A percentile compares a stretch with the other conserved stretches of the same genome.
phyloP scores from a whole-genome alignment of 2,888 invertebrate species.

The Athalia rosae region DNA sequence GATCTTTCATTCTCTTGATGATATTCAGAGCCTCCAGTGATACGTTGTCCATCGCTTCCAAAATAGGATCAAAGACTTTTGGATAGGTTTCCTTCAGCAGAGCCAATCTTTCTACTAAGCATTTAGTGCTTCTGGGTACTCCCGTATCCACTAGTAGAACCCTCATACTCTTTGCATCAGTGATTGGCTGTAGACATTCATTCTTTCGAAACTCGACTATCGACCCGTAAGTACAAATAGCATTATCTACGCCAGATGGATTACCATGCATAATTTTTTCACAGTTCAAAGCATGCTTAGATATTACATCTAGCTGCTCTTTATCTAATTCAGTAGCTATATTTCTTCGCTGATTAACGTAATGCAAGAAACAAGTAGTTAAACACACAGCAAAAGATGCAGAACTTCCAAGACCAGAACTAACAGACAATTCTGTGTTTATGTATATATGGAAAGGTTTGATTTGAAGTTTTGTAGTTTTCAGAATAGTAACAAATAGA shows the following conservation, averaged over 20 bases:
- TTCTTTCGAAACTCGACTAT: slow-evolving; percentile 83
- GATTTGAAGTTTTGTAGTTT: slow-evolving; percentile 59
- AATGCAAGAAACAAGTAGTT: slow-evolving; percentile 83
- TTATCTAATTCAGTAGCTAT: slow-evolving; percentile 71
- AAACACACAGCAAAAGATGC: slow-evolving; percentile 94
- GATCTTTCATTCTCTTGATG: slow-evolving; percentile 55
- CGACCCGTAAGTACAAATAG: slow-evolving; percentile 93
- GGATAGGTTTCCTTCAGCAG: slow-evolving; percentile 80
- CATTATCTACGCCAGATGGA: slow-evolving; percentile 97
- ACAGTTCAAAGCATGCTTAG: slow-evolving; percentile 88
- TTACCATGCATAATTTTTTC: slow-evolving; percentile 96
- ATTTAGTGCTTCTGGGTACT: slow-evolving; percentile 88
- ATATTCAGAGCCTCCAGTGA: slow-evolving; percentile 78
- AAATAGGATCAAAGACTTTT: slow-evolving; percentile 81
- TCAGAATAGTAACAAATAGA: slow-evolving; percentile 66
- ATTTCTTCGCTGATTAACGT: slow-evolving; percentile 59
- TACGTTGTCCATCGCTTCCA: slow-evolving; percentile 86
- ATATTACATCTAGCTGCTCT: slow-evolving; percentile 79
- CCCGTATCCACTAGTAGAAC: slow-evolving; percentile 91
- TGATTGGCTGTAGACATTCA: slow-evolving; percentile 74
- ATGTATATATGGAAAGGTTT: slow-evolving; percentile 74
- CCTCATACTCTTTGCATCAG: slow-evolving; percentile 74
- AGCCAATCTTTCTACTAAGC: slow-evolving; percentile 81
- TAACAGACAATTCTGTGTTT: slow-evolving; percentile 83
- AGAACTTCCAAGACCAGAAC: slow-evolving; percentile 95